phyloP scores from a whole-genome alignment of 2,113 vertebrate genomes.

The Rostratula benghalensis region DNA sequence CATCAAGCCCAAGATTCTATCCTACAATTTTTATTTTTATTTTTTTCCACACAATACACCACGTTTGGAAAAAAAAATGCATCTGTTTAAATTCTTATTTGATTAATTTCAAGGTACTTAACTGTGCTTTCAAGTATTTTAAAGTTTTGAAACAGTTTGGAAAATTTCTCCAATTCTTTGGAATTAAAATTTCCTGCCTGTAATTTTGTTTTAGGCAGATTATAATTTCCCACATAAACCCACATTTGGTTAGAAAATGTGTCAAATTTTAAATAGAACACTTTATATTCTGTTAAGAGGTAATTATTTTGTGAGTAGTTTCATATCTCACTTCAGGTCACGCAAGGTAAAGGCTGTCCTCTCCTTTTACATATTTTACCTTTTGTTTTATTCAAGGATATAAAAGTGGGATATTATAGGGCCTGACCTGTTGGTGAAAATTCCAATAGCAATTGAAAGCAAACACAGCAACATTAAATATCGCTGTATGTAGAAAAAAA shows the following conservation, averaged over 20 bases:
- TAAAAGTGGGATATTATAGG: background rate
- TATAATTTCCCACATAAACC: background rate
- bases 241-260: background rate
- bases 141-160: background rate
- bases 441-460: background rate
- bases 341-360: background rate
- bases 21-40: background rate
- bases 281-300: background rate
- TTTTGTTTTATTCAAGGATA: slow-evolving; percentile 33
- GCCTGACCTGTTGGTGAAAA: background rate
- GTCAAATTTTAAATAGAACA: background rate
- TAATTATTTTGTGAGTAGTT: slow-evolving; percentile 10
- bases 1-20: background rate
- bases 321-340: background rate
- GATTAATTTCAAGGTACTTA: background rate
- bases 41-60: rapidly evolving
- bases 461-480: slow-evolving; percentile 10
- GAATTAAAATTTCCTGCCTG: background rate
- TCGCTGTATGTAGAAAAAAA: background rate
- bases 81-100: background rate
- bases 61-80: background rate
- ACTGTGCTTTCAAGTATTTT: background rate
- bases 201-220: background rate
- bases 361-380: background rate
- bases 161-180: background rate